Percentiles rank a stretch among this genome's conserved stretches.
phyloP scores from a whole-genome alignment of 2,113 vertebrate species.

The Barnardius zonarius region DNA sequence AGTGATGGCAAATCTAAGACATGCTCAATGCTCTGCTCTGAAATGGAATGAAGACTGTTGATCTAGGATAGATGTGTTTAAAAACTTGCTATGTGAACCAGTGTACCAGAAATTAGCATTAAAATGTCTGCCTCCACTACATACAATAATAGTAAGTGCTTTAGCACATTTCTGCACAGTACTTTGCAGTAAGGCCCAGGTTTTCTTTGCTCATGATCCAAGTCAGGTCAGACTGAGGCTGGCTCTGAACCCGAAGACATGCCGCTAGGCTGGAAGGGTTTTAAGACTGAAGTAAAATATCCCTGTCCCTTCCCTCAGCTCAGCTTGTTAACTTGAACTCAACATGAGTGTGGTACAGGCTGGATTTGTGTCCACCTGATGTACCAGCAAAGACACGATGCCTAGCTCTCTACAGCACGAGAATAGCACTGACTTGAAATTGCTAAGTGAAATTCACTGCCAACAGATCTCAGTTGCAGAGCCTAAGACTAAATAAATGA shows the following conservation, averaged over 20 bases:
- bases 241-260: not conserved
- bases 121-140: not conserved
- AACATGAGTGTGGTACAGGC: not conserved
- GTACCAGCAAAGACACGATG: not conserved
- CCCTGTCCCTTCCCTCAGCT: not conserved
- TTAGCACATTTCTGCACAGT: not conserved
- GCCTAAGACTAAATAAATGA: not conserved
- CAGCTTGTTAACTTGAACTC: not conserved
- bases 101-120: not conserved
- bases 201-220: not conserved
- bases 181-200: not conserved
- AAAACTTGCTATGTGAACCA: not conserved
- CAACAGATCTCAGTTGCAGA: not conserved
- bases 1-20: not conserved
- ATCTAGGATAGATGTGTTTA: not conserved
- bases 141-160: accelerated
- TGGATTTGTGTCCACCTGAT: not conserved
- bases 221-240: not conserved
- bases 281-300: not conserved
- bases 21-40: not conserved
- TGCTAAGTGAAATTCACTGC: not conserved
- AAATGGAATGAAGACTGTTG: not conserved
- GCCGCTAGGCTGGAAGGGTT: not conserved
- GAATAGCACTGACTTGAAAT: not conserved
- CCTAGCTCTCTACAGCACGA: not conserved